Base-by-base conservation (phyloP, 2,113 vertebrate genomes). In the Orcinus orca region DNA sequence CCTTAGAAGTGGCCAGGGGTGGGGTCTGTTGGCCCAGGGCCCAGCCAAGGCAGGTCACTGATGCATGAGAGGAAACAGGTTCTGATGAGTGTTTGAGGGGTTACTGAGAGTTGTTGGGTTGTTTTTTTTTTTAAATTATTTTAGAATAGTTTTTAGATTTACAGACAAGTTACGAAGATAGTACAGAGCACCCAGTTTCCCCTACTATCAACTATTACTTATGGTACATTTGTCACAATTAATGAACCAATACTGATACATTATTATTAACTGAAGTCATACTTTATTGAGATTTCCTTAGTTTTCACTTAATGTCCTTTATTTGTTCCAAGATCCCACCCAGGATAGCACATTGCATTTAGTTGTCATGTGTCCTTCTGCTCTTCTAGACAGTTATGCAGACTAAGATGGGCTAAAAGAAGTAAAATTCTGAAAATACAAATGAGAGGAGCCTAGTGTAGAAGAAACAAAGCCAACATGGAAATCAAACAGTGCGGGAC, bases 81-180 rank as follows among this genome's bases (percentile, higher is more conserved):
- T 55, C 25, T 21, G 15, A 81, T 23, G 41, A 10, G 13, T 26
- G 38, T 41, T 38, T 60, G 26, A 36, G 21, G 68, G 8, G 6
- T 50, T 14, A n/a, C 58, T 55, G 31, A 77, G 62, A 77, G 12
- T 13, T 65, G 11, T 13, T 4, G 23, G 60, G 15, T 67, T 7
- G 53, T 41, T 7, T 25, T 44, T 44, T 84, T 84, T 41, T 50
- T 21, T 21, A 4, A 29, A 8, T 93, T 60, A 90, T 44, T 88
- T 93, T 62, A 88, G 36, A 74, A 36, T 31, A 31, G 20, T 47
- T 91, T 82, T 82, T n/a, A 15, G 60, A 79, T 47, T 68, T 76
- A 89, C 0, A 50, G 36, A 76, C 68, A 70, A 90, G 84, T 63
- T 53, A 38, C 20, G 12, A 47, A 38, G 13, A 50, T 38, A 71